Base-by-base conservation (phyloP, 2,888 invertebrate species). In the Alviniconcha strummeri region DNA sequence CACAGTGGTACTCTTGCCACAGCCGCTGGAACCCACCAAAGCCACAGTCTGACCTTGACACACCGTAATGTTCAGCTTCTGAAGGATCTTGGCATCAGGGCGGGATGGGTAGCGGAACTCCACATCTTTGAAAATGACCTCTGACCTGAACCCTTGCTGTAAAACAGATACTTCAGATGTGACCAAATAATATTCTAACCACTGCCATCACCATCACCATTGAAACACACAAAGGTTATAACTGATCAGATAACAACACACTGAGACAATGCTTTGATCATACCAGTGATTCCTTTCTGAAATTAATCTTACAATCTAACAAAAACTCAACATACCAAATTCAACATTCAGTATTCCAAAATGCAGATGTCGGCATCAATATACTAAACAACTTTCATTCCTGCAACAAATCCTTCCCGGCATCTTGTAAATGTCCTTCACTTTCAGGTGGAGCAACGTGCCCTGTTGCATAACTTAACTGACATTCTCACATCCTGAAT, bases 1-100 rank as follows among this genome's bases (percentile, higher is more conserved):
- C 84, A 98, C 96, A 80, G 97, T 96, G 0, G 98, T 98, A 76
- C 97, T 97, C 94, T 98, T 98, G 13, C 98, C 98, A 91, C 97
- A 97, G 0, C 98, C 98, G 86, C 97, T 97, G 5, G 96, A 95
- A 94, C 83, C 98, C 6, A 94, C 94, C 71, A 93, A 83, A 1
- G 93, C 93, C 57, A 92, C 91, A 7, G 92, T 93, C 85, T 93
- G 89, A 19, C 93, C 93, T 56, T 88, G 89, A 52, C 89, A 87
- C 11, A 94, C 91, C 55, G 90, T 87, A 82, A 94, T 87, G 64
- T 88, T 92, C 13, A 94, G 86, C 11, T 93, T 93, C 67, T 91
- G 89, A 67, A 94, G 88, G 1, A 93, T 88, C 80, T 85, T 82
- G 11, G 91, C 90, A 60, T 89, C 89, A 13, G 90, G 89, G 19